These are phyloP conservation scores for Orthosia gracilis DNA, from an alignment of 2,888 invertebrate genomes.

Conservation along the genomic window DNA sequence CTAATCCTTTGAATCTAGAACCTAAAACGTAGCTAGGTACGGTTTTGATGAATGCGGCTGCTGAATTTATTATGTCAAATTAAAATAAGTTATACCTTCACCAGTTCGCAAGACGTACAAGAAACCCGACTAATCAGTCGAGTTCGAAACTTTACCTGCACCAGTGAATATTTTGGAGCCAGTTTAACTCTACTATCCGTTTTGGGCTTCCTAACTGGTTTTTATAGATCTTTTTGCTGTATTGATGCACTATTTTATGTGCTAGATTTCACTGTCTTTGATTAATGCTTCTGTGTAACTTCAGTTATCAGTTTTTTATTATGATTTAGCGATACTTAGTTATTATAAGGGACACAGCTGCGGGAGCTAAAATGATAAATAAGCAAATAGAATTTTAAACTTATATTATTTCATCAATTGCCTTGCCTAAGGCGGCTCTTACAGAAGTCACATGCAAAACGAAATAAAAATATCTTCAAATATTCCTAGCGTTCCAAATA, in stretches of 20 bases:
- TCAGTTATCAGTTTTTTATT: too few relatives aligned
- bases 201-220: neutral
- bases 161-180: slow-evolving; percentile 6
- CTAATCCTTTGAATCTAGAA: slow-evolving; percentile 7
- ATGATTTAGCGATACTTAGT: too few relatives aligned
- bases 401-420: too few relatives aligned
- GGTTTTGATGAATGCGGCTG: slow-evolving; percentile 30
- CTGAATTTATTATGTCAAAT: slow-evolving; percentile 33
- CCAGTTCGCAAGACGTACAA: slow-evolving; percentile 50
- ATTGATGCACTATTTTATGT: neutral
- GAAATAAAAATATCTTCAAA: too few relatives aligned
- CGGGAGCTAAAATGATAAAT: too few relatives aligned
- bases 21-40: slow-evolving; percentile 16
- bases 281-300: neutral
- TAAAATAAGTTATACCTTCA: slow-evolving; percentile 52
- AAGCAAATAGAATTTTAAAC: too few relatives aligned
- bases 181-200: neutral
- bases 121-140: slow-evolving; percentile 51
- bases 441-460: too few relatives aligned
- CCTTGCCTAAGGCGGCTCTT: too few relatives aligned
- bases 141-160: slow-evolving; percentile 57
- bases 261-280: neutral
- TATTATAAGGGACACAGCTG: too few relatives aligned
- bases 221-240: neutral
- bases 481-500: too few relatives aligned